Evolutionary conservation across 2,113 vertebrate genomes (phyloP), one percentile per base, ranked within the genome.

Genomic region (Rattus rattus): DNA sequence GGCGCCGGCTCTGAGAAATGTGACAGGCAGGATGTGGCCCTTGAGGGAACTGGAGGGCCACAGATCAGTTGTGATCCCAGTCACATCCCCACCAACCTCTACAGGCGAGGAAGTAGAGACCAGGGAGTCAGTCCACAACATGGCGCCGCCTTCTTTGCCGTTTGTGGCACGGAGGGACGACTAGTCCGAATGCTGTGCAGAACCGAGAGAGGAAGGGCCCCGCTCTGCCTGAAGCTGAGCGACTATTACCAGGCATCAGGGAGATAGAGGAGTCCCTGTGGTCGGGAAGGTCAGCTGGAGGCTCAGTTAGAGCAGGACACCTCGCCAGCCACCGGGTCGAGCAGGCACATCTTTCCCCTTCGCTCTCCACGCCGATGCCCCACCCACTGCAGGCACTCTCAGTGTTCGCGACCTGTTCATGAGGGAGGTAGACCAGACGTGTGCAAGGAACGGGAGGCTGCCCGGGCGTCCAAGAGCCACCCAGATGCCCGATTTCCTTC

Each of bases 321-420:
- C 54, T n/a, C 22, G 11, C 20, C 80, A 61, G n/a, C n/a, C n/a
- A n/a, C n/a, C 26, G 5, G 5, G 56, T 9, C 1, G 2, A 43
- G 43, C 43, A 43, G 59, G 4, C 1, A 1, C 36, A 43, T 63
- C 81, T 84, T 43, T 19, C 56, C 10, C 24, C 56, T 16, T 5
- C 2, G 8, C 12, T 43, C 39, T 65, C 26, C 61, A 43, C 56
- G 26, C 47, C 36, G 28, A 43, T 26, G 39, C 61, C 24, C 36
- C 56, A 7, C 12, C 7, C 22, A 6, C 12, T 49, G 1, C 13
- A 65, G 14, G 28, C 1, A 0, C 39, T 67, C 7, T 5, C 26
- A 33, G 26, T 33, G 28, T 65, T 9, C 2, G 2, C 10, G 16
- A 39, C 83, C 61, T 86, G n/a, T 30, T 65, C n/a, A 11, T 47